Base-by-base conservation (phyloP, 1,140 invertebrate genomes). In the Aphis gossypii region DNA sequence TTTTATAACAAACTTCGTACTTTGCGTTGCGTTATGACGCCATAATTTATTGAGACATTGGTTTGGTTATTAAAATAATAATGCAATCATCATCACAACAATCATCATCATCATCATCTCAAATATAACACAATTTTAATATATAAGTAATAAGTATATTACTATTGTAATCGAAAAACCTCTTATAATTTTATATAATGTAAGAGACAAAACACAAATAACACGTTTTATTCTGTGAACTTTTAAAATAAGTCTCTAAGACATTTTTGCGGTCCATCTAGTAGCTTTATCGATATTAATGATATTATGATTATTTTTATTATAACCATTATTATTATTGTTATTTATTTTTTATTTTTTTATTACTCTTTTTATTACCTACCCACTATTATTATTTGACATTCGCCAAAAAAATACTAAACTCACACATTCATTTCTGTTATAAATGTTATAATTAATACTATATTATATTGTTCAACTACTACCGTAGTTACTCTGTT, bases 61-160 rank as follows among this genome's bases (percentile, higher is more conserved):
- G n/a, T 89, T 89, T 89, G 21, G 48, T 56, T 89, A 89, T 89
- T 54, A 89, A 89, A 56, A 89, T 89, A 89, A 89, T 89, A 56
- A 89, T 89, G 38, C 35, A 56, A 56, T 56, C 88, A 41, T 48
- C 84, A 86, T 35, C 35, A 35, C 35, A 35, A 35, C 21, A 41
- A 56, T 56, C 88, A 41, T 48, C 84, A 35, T 46, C 82, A 25
- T 30, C 35, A 23, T 25, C 82, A 35, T 38, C 21, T 86, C 84
- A 1, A 54, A 54, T 54, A 35, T 0, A 46, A n/a, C n/a, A 35
- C 8, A 54, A 51, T 88, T 51, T n/a, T 9, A 89, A 48, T 87
- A 48, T 35, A 87, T 21, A 46, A 86, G 44, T 83, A 6, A 41
- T 44, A 4, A 7, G 7, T 21, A 41, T 83, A 21, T 41, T 30